phyloP scores from a whole-genome alignment of 2,888 invertebrate genomes.

The Himalopsyche kuldschensis region DNA sequence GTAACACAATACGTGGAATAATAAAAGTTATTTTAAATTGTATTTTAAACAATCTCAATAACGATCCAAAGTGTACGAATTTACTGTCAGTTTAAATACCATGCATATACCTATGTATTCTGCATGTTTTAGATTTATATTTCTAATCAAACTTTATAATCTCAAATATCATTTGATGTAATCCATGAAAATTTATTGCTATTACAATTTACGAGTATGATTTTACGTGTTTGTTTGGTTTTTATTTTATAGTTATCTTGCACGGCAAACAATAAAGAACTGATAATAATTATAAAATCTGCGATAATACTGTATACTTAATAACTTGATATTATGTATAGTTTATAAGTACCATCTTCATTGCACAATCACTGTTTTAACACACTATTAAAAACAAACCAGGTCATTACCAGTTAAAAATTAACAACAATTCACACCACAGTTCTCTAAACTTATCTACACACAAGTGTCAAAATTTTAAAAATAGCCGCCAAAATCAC shows the following conservation, averaged over 20 bases:
- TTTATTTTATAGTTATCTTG: no score
- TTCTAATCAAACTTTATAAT: no score
- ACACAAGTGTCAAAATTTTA: not conserved
- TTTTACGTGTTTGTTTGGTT: not conserved
- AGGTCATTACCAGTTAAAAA: not conserved
- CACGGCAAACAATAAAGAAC: not conserved
- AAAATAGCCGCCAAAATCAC: not conserved
- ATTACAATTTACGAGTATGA: not conserved
- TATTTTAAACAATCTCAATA: no score
- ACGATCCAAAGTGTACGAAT: no score
- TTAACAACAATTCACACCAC: not conserved
- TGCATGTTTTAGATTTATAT: no score
- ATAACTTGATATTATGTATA: not conserved
- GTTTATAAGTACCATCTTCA: not conserved
- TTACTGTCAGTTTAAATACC: no score
- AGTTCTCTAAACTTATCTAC: not conserved
- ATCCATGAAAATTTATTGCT: no score
- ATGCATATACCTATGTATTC: no score
- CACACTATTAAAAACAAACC: not conserved
- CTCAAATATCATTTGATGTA: no score
- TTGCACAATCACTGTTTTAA: not conserved
- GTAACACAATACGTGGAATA: no score
- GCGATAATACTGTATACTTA: not conserved
- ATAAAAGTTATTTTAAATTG: no score
- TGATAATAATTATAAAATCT: not conserved